These are phyloP conservation scores for Phymatocera aterrima DNA, from an alignment of 2,888 invertebrate species.

Conservation along the genomic window DNA sequence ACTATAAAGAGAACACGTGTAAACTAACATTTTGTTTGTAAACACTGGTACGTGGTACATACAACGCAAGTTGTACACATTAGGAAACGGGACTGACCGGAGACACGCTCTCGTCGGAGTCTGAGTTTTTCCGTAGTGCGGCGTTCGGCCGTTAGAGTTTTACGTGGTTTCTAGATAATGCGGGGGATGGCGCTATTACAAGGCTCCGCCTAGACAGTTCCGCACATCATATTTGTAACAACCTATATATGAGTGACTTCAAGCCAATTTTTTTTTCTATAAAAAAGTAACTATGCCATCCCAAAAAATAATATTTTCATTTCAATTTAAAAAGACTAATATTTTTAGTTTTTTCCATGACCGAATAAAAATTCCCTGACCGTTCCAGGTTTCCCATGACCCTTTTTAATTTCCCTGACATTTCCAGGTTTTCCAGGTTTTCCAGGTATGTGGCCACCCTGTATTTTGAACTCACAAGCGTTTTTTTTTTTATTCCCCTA, in stretches of 20 bases:
- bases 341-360: conserved; percentile 27
- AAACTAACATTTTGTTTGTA: neutral
- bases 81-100: neutral
- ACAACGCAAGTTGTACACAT: neutral
- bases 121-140: neutral
- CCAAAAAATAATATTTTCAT: neutral
- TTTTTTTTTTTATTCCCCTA: too few relatives aligned
- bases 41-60: neutral
- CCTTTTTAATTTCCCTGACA: conserved; percentile 10
- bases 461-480: too few relatives aligned
- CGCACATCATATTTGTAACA: neutral
- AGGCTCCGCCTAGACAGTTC: neutral
- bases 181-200: neutral
- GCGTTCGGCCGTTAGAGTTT: neutral
- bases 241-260: conserved; percentile 8
- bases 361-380: conserved; percentile 24
- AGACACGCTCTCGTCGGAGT: neutral
- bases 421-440: conserved; percentile 30
- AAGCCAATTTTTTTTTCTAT: neutral
- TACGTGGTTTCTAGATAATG: neutral
- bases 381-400: conserved; percentile 15
- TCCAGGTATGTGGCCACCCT: conserved; percentile 26
- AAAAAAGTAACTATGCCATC: neutral
- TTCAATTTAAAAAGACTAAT: neutral
- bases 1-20: neutral